Evolutionary conservation across 2,113 vertebrate species (phyloP), one percentile per base, ranked within the genome.

Genomic region (Saccopteryx leptura): DNA sequence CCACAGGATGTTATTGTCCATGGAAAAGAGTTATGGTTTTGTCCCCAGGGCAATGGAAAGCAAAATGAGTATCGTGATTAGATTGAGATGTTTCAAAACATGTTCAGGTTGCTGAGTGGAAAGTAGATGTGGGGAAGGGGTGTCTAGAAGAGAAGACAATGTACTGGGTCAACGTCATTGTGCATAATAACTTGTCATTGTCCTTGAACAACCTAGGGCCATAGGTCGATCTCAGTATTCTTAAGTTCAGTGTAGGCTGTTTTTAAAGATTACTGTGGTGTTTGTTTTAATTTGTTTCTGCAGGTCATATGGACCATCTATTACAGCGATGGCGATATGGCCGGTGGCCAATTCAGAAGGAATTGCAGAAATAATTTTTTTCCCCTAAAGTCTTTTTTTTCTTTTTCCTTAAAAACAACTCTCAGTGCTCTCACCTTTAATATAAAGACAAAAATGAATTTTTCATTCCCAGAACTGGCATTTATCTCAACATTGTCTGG

Each of bases 381-480:
- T 39, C 39, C 39, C 6, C 13, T 33, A 7, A 85, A 33, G 24
- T 15, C 10, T 60, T 26, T 46, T 46, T 54, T 46, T 46, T 65
- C 46, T 54, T n/a, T 7, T 65, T 28, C 46, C 31, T 65, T 24
- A 54, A 93, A 39, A 39, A 39, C 39, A 39, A 79, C 66, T 11
- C 78, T 74, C 14, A 50, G 31, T 58, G 28, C 48, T 50, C 54
- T 94, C 56, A 76, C n/a, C 71, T 54, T 95, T 96, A 93, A 88
- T 87, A 91, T 39, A 91, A 86, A 94, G 66, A 86, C 68, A 96
- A 97, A 95, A 95, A 96, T 96, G 96, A 82, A 88, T 58, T 84
- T 93, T 93, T 26, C 69, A 14, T 93, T 93, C 11, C 56, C 68
- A 86, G 68, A 95, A 72, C 85, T 94, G 93, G 60, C 82, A 79